A percentile compares a stretch with the other conserved stretches of the same genome.
Evolutionary conservation across 2,113 vertebrate genomes (phyloP).

Genomic region (Rhea pennata): DNA sequence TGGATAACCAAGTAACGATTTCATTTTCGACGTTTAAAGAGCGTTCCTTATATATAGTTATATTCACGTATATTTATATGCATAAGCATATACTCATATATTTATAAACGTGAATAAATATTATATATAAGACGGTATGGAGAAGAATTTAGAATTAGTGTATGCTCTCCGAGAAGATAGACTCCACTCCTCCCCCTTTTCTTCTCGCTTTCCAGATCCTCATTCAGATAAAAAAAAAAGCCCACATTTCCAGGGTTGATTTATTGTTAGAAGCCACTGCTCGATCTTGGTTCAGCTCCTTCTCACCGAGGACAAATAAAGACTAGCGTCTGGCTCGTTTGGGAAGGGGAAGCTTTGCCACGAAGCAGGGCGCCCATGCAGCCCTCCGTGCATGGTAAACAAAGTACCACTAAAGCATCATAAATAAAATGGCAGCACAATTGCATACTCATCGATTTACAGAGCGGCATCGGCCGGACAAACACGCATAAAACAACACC

Average conservation of each 20-base stretch:
- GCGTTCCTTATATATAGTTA: neutral
- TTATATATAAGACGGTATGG: neutral
- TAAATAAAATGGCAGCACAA: constrained; percentile 79
- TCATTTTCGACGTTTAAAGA: neutral
- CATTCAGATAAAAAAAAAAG: neutral
- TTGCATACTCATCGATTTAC: constrained; percentile 70
- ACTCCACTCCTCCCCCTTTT: neutral
- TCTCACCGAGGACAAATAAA: neutral
- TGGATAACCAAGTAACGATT: neutral
- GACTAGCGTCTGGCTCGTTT: neutral
- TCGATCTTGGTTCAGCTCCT: neutral
- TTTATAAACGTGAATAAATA: neutral
- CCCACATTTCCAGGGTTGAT: neutral
- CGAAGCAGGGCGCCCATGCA: neutral
- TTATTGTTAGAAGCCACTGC: neutral
- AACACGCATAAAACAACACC: constrained; percentile 61
- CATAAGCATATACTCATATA: neutral
- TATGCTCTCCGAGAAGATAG: neutral
- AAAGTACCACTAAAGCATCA: constrained; percentile 73
- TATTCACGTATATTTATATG: neutral
- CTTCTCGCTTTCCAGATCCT: neutral
- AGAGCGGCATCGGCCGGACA: constrained; percentile 41
- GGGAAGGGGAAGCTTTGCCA: neutral
- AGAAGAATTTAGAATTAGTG: neutral
- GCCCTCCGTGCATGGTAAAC: constrained; percentile 46